Conservation (phyloP, 2,113 vertebrate species). For the Collichthys lucidus region DNA sequence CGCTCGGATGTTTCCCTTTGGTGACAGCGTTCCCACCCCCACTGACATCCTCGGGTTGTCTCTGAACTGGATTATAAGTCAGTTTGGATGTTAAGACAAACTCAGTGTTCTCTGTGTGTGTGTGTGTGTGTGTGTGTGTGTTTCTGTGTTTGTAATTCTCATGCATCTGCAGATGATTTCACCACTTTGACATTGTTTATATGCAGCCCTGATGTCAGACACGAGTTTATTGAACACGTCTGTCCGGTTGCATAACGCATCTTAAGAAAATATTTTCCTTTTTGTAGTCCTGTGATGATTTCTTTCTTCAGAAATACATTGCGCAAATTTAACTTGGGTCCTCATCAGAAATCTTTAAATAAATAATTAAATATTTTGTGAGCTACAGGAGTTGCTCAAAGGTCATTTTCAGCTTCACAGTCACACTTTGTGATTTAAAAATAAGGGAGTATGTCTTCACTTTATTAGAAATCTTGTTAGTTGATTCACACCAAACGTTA, state of each 20-base stretch:
- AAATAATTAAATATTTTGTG: neutral
- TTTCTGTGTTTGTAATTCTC: conserved; percentile 2
- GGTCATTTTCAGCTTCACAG: neutral
- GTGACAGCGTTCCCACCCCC: neutral
- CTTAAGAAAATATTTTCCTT: neutral
- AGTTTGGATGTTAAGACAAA: conserved; percentile 11
- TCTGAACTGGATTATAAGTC: conserved; percentile 36
- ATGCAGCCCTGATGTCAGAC: neutral
- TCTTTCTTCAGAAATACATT: conserved; percentile 6
- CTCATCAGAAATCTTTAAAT: conserved; percentile 4
- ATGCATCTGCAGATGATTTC: neutral
- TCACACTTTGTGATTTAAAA: neutral
- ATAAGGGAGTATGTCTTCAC: neutral
- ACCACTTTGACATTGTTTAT: neutral
- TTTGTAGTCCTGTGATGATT: neutral
- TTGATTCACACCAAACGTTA: neutral
- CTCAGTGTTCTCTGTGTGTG: neutral
- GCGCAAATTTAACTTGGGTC: conserved; percentile 6
- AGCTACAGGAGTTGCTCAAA: neutral
- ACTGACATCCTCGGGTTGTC: neutral
- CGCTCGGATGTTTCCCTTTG: conserved; percentile 21
- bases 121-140: neutral
- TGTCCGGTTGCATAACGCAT: neutral
- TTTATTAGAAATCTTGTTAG: neutral
- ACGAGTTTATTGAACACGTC: neutral